Evolutionary conservation across 2,888 invertebrate genomes (phyloP).

Genomic region (Tipula lateralis): DNA sequence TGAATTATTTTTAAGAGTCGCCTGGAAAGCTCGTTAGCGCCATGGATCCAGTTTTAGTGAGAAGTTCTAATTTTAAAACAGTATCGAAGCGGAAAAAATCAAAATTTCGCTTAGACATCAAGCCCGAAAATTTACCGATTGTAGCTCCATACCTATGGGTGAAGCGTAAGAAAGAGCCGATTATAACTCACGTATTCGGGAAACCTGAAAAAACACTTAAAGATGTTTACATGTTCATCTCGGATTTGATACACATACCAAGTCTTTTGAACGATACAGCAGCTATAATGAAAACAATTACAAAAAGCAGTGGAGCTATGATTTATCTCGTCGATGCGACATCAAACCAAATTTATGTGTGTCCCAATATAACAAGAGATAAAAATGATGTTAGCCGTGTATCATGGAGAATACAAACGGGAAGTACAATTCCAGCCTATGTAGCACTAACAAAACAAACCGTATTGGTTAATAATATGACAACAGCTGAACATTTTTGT

Average conservation of each 20-base stretch:
- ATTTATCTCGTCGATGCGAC: slow-evolving; percentile 25
- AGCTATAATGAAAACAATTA: neutral
- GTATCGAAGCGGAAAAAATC: too few species aligned
- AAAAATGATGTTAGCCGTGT: neutral
- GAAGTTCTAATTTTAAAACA: too few species aligned
- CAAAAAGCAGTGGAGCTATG: neutral
- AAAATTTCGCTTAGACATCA: neutral
- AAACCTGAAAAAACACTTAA: neutral
- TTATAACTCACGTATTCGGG: neutral
- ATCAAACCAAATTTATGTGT: slow-evolving; percentile 39
- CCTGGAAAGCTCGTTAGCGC: too few species aligned
- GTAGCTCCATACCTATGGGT: slow-evolving; percentile 26
- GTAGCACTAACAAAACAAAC: slow-evolving; percentile 55
- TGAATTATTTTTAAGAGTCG: too few species aligned
- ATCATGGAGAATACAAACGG: slow-evolving; percentile 36
- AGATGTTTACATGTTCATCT: slow-evolving; percentile 5
- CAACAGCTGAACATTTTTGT: slow-evolving; percentile 49
- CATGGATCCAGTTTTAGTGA: too few species aligned
- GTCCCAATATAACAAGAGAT: neutral
- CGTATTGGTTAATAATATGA: slow-evolving; percentile 54
- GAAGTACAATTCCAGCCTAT: slow-evolving; percentile 55
- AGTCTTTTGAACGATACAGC: slow-evolving; percentile 28
- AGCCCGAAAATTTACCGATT: neutral
- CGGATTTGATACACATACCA: neutral
- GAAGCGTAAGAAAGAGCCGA: neutral